Conservation (phyloP, 2,797 vertebrate genomes). For the Takifugu rubripes region DNA sequence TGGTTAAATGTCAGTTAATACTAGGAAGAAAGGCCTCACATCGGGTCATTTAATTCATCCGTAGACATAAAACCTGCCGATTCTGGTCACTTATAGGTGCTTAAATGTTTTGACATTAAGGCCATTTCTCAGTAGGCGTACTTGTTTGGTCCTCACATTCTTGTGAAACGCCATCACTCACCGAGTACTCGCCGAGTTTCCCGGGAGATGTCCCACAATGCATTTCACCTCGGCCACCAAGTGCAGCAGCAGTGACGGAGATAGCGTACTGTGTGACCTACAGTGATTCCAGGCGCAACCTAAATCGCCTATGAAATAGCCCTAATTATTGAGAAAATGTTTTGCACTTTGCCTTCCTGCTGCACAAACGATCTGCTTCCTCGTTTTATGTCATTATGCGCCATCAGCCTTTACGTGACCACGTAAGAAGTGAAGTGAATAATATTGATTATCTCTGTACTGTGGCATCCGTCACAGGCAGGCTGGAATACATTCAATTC, state of each 20-base stretch:
- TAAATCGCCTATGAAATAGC: not conserved
- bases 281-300: too few relatives aligned
- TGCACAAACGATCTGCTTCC: not conserved
- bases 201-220: too few relatives aligned
- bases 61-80: not conserved
- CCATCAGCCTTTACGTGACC: not conserved
- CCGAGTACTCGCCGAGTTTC: too few relatives aligned
- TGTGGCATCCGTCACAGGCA: not conserved
- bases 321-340: not conserved
- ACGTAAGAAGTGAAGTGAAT: not conserved
- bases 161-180: too few relatives aligned
- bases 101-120: not conserved
- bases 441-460: not conserved
- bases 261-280: too few relatives aligned
- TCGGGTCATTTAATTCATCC: not conserved
- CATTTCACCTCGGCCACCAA: too few relatives aligned
- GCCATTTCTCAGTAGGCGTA: too few relatives aligned
- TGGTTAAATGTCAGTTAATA: too few relatives aligned
- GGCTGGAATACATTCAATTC: not conserved
- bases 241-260: too few relatives aligned
- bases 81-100: not conserved
- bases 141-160: too few relatives aligned
- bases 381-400: not conserved
- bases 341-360: not conserved
- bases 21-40: too few relatives aligned